phyloP scores from a whole-genome alignment of 92 coral and sea anemone genomes.

The Phenganax subtilis region DNA sequence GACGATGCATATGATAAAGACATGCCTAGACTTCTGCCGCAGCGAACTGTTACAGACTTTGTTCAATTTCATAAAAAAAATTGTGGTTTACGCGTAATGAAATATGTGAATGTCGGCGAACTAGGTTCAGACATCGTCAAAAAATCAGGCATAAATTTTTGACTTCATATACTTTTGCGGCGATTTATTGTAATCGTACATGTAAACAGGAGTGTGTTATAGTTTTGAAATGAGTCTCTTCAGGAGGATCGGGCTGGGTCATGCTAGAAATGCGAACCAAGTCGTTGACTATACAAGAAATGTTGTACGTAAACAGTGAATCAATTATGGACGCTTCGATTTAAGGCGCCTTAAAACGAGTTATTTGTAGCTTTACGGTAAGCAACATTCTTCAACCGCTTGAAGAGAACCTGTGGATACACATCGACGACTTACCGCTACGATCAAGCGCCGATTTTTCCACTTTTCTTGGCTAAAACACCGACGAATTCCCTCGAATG shows the following conservation, averaged over 20 bases:
- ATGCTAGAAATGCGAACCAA: not conserved
- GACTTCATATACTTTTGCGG: not conserved
- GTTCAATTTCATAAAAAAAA: not conserved
- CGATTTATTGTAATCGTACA: not conserved
- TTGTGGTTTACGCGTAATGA: slow-evolving; percentile 17
- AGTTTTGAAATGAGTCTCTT: not conserved
- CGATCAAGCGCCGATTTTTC: slow-evolving; percentile 6
- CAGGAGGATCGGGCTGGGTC: not conserved
- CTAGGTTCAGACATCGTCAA: not conserved
- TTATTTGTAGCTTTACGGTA: not conserved
- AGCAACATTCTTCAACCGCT: not conserved
- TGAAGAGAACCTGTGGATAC: not conserved
- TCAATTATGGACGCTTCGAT: slow-evolving; percentile 28
- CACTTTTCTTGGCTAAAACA: slow-evolving; percentile 20
- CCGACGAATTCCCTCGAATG: not conserved
- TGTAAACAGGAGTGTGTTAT: not conserved
- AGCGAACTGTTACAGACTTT: not conserved
- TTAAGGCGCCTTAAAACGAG: slow-evolving; percentile 24
- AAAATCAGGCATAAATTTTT: not conserved
- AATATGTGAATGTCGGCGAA: not conserved
- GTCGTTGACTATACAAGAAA: not conserved
- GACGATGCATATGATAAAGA: not conserved
- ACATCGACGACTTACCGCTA: slow-evolving; percentile 6
- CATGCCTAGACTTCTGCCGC: not conserved
- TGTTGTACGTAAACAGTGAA: not conserved